These are phyloP conservation scores for Scarus forsteni DNA, from an alignment of 2,797 vertebrate genomes.

Conservation along the genomic window DNA sequence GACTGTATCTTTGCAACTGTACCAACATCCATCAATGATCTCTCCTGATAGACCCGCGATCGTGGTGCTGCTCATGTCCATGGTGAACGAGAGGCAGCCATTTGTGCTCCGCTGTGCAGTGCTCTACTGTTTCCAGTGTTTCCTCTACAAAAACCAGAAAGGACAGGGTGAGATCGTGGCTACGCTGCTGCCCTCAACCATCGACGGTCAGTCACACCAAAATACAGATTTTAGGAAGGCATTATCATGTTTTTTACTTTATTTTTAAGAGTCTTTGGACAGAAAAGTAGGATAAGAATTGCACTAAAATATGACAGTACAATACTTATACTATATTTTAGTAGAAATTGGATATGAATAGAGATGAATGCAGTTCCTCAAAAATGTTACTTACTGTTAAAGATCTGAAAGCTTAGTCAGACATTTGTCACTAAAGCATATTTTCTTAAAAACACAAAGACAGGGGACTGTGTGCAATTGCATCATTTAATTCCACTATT, in stretches of 20 bases:
- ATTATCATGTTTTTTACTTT: background rate
- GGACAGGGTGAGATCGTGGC: conserved; percentile 97
- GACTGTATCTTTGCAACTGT: background rate
- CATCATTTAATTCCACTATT: too few relatives aligned
- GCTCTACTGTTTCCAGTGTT: conserved; percentile 99
- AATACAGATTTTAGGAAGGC: background rate
- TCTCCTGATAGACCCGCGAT: conserved; percentile 90
- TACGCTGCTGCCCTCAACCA: conserved; percentile 96
- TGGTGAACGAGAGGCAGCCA: conserved; percentile 98
- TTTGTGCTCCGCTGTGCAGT: conserved; percentile 98
- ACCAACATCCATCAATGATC: background rate
- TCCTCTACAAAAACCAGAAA: conserved; percentile 97
- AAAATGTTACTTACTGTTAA: too few relatives aligned
- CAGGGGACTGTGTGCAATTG: too few relatives aligned
- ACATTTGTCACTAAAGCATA: too few relatives aligned
- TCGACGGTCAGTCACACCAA: conserved; percentile 87
- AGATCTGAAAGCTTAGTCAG: too few relatives aligned
- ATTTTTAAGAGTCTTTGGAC: too few relatives aligned
- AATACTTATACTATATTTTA: too few relatives aligned
- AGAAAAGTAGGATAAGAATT: background rate
- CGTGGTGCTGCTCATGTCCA: conserved; percentile 98
- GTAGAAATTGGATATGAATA: too few relatives aligned
- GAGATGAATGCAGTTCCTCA: too few relatives aligned
- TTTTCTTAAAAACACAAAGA: too few relatives aligned
- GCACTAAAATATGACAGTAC: too few relatives aligned